Base-by-base conservation (phyloP, 2,797 vertebrate genomes). In the Sebastes aleutianus region DNA sequence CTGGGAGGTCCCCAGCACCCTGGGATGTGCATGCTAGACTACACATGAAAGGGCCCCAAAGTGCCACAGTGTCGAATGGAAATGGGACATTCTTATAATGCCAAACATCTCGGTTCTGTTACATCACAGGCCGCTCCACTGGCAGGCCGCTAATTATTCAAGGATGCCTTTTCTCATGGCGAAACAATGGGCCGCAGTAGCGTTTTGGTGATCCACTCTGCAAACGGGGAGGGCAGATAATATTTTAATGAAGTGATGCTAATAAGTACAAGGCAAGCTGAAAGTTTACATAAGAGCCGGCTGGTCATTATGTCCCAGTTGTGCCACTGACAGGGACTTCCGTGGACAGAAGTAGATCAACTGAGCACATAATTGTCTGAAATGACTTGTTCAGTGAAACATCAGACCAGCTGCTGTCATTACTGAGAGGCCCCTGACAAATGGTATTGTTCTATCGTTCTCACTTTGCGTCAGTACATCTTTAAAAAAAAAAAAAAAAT, bases 21-120 rank as follows among this genome's bases (percentile, higher is more conserved):
- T 74, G 76, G 85, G 90, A 89, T 83, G 84, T 87, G 92, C 93
- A 95, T 92, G 94, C 91, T 93, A 95, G 88, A 95, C 90, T 95
- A 94, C 92, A 95, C 95, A 95, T 92, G 93, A 96, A 95, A 95
- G 81, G 92, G 91, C 80, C 88, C 85, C 88, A 90, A 89, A 93
- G 90, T 92, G 88, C 90, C 90, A 93, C 91, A 90, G 87, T 93
- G 92, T 92, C 82, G 64, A 91, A 92, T 93, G 89, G 93, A 95
- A 95, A 94, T 93, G 88, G 95, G 93, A 91, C 95, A 96, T 94
- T 95, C 95, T 95, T 94, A 94, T 95, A 94, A 95, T 95, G 92
- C 93, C 95, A 94, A 93, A 93, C 94, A 94, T 95, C 94, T 93
- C 93, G 77, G 90, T 94, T 93, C 79, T 86, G 93, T 96, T 95